Percentiles rank a stretch among this genome's conserved stretches.
Evolutionary conservation across 2,797 vertebrate genomes (phyloP).

Genomic region (Peromyscus melanophrys): DNA sequence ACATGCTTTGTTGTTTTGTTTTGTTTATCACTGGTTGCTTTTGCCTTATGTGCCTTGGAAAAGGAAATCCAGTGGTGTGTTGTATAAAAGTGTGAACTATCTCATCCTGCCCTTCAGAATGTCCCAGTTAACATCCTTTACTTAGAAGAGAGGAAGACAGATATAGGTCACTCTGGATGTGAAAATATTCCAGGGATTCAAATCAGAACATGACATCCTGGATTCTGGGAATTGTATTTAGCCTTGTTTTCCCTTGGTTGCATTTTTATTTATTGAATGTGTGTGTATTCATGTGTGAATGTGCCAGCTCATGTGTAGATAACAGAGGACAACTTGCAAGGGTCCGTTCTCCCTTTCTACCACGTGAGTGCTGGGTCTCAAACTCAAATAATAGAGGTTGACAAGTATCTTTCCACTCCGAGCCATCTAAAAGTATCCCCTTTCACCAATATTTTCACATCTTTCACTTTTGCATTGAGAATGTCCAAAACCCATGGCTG

Average conservation of each 20-base stretch:
- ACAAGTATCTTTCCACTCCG: background rate
- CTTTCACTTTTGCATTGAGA: conserved; percentile 20
- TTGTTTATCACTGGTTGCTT: background rate
- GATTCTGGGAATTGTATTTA: background rate
- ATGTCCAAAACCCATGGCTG: background rate
- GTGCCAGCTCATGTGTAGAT: background rate
- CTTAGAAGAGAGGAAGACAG: background rate
- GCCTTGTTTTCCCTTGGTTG: background rate
- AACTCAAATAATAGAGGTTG: background rate
- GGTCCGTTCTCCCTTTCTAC: background rate
- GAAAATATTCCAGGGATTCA: background rate
- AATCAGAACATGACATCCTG: background rate
- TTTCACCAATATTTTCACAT: background rate
- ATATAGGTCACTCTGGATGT: background rate
- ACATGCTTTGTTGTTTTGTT: background rate
- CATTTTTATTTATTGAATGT: background rate
- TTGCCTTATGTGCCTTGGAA: background rate
- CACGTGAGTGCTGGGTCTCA: no score
- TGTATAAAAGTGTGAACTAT: background rate
- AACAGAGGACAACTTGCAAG: background rate
- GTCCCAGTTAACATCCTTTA: background rate
- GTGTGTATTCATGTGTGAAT: background rate
- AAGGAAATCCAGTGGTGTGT: background rate
- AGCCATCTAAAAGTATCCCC: background rate
- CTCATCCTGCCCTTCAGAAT: background rate